A percentile compares a stretch with the other conserved stretches of the same genome.
phyloP scores from a whole-genome alignment of 2,888 invertebrate genomes.

The Lithodes maja region DNA sequence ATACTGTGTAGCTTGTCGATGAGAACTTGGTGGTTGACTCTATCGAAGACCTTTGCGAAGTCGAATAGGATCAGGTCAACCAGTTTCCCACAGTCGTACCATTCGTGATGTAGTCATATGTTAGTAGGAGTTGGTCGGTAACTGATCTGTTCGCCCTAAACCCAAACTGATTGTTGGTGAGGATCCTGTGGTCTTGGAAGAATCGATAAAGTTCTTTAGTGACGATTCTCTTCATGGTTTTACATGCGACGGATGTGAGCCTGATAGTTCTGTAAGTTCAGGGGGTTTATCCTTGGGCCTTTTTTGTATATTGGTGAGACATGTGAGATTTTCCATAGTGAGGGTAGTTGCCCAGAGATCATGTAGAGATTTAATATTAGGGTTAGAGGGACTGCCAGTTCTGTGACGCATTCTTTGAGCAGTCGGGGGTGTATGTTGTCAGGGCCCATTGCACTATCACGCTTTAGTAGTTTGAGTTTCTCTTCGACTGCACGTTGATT shows the following conservation, averaged over 20 bases:
- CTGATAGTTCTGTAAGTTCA: background rate
- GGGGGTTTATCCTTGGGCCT: background rate
- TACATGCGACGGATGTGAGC: background rate
- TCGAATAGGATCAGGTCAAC: background rate
- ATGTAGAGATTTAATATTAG: background rate
- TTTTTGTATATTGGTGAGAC: too few species aligned
- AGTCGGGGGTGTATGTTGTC: background rate
- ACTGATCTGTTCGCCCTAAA: background rate
- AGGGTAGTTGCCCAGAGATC: background rate
- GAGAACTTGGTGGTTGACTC: background rate
- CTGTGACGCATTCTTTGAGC: background rate
- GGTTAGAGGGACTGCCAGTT: background rate
- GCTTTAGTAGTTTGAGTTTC: background rate
- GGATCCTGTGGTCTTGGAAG: too few species aligned
- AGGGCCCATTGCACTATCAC: too few species aligned
- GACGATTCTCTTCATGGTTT: background rate
- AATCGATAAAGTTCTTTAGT: background rate
- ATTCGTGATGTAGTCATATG: background rate
- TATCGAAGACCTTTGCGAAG: background rate
- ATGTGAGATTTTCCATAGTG: too few species aligned
- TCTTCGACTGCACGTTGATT: background rate
- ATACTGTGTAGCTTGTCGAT: background rate
- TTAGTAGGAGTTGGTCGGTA: background rate
- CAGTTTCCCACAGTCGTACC: too few species aligned
- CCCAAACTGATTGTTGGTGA: too few species aligned